Evolutionary conservation across 2,797 vertebrate species (phyloP), one percentile per base, ranked within the genome.

Genomic region (Toxotes lorentzi): DNA sequence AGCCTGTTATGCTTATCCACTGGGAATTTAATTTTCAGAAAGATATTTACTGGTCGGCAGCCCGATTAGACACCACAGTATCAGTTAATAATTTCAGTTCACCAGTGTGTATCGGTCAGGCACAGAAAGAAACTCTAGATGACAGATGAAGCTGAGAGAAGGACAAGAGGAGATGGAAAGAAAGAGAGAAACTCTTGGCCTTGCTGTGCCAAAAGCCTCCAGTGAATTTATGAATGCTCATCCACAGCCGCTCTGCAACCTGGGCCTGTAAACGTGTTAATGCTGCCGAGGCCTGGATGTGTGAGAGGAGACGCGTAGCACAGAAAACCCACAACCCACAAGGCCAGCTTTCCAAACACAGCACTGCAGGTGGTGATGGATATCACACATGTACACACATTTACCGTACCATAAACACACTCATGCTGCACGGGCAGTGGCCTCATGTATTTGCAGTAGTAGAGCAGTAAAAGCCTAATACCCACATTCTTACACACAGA

Each of bases 171-270:
- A 84, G 77, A 86, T 78, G 90, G 88, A 90, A 92, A 90, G 81
- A 85, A 75, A 79, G 73, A 70, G 79, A 86, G 67, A 84, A 81
- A 84, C 61, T 84, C 67, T 79, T 78, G 78, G 73, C 58, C 67
- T 58, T 14, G 43, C 45, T 32, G 45, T 68, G 83, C 78, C 83
- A 89, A 82, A 86, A 78, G 70, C 56, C 59, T 88, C 77, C 35
- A 47, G 87, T 79, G 82, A 86, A 91, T 92, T 93, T 89, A 92
- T 91, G 78, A 86, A 90, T 61, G 64, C 84, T 73, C 84, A 77
- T 87, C 85, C 73, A 27, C 79, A 70, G 69, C 70, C 72, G 76
- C 68, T 75, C 41, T 34, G 84, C 86, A 80, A 79, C 79, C 82
- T 48, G 81, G 66, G 82, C 83, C 73, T 68, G 86, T 76, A 86